These are phyloP conservation scores for Castor canadensis DNA, from an alignment of 2,113 vertebrate species.

Conservation along the genomic window DNA sequence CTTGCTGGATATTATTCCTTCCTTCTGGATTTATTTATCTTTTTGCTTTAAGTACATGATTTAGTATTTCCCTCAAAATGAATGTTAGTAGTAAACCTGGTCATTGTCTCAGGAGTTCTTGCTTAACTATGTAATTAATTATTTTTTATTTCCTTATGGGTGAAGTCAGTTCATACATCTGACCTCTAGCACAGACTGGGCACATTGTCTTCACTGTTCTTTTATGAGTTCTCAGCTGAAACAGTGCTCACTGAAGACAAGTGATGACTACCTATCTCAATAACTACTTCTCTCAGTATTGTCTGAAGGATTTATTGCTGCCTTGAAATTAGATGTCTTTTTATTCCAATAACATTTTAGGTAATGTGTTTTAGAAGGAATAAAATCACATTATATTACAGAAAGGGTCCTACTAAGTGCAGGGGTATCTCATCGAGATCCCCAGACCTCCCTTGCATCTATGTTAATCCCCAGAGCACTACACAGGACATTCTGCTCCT, in stretches of 20 bases:
- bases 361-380: background rate
- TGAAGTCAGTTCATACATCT: background rate
- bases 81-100: background rate
- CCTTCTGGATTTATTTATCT: slow-evolving; percentile 6
- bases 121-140: background rate
- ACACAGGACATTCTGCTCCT: slow-evolving; percentile 35
- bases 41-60: background rate
- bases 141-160: background rate
- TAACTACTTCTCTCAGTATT: background rate
- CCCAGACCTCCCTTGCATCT: background rate
- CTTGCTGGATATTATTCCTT: background rate
- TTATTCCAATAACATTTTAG: background rate
- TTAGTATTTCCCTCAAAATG: slow-evolving; percentile 13
- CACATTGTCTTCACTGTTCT: background rate
- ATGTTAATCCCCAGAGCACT: background rate
- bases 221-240: background rate
- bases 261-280: background rate
- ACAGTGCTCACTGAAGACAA: background rate
- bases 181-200: background rate
- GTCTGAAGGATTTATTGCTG: background rate
- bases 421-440: background rate
- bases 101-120: background rate
- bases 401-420: slow-evolving; percentile 22
- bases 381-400: background rate
- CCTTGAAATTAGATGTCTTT: background rate